Evolutionary conservation across 2,797 vertebrate genomes (phyloP), one percentile per base, ranked within the genome.

Genomic region (Sebastolobus altivelis): DNA sequence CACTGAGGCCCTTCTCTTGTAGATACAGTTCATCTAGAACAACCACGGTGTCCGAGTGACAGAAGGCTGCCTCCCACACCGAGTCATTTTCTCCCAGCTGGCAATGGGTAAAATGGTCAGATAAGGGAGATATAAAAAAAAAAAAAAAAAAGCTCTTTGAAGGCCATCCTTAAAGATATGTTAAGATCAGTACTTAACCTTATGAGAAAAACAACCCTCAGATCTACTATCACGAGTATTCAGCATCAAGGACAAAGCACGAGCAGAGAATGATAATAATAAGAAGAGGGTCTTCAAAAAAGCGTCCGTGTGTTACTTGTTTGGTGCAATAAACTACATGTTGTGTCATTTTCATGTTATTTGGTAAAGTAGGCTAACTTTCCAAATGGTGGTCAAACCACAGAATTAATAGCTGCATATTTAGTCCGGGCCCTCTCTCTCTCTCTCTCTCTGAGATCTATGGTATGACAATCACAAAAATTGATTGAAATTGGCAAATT

Each of bases 11-110:
- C 72, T 70, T 78, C 71, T 76, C 79, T 67, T 13, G 58, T 72
- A 75, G 35, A 77, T 73, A 40, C 52, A 71, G 60, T 71, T 70
- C 60, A 77, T 75, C 35, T 58, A 68, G 74, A 81, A 63, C 46
- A 1, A 33, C 70, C 71, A 68, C 73, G 65, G 60, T 88, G 76
- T 85, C 58, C 80, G 68, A 82, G 31, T 71, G 77, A 81, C 73
- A 88, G 83, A 85, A 66, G 65, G 68, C 67, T 72, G 68, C 81
- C 83, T 86, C 87, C 86, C 71, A 87, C 79, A 79, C 60, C 7
- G 22, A 80, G 52, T 79, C 77, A 40, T 74, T 66, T 61, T 80
- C 60, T 65, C 80, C 68, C 68, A 84, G 78, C 71, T 70, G 40
- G 77, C 65, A 76, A 69, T 58, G 60, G 66, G 37, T 72, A 31